Base-by-base conservation (phyloP, 2,888 invertebrate species). In the Ellobium chinense region DNA sequence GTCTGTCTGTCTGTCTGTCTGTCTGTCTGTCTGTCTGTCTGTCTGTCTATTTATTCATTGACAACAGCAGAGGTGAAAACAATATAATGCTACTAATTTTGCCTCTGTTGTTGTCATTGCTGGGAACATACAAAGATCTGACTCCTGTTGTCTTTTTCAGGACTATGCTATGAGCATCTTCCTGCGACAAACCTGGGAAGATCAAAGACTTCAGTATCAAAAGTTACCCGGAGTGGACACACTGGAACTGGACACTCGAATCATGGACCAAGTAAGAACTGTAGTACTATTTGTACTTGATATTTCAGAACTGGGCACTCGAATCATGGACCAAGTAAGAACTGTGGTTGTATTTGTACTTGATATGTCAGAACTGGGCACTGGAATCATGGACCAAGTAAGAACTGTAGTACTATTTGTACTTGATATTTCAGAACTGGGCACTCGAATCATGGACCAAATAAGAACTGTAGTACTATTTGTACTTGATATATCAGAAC, bases 111-210 rank as follows among this genome's bases (percentile, higher is more conserved):
- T n/a, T n/a, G n/a, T n/a, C n/a, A n/a, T n/a, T n/a, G n/a, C n/a
- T n/a, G n/a, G n/a, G n/a, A n/a, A n/a, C n/a, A n/a, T n/a, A n/a
- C n/a, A n/a, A n/a, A n/a, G n/a, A n/a, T n/a, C n/a, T n/a, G n/a
- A n/a, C n/a, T n/a, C n/a, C n/a, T n/a, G n/a, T n/a, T n/a, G n/a
- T n/a, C n/a, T n/a, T n/a, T n/a, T n/a, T n/a, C n/a, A 90, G 90
- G 89, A 89, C 69, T 90, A 84, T 76, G 84, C 88, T 0, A 81
- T 88, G 56, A 86, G 85, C 9, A 83, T 88, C 79, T 88, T 89
- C 78, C 77, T 89, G 9, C 83, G 89, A 24, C 88, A 89, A 78
- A 82, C 82, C 18, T 89, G 89, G 89, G 81, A 81, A n/a, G 89
- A 89, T 37, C 73, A 80, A 14, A 80, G 89, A 31, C 81, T 89